Percentiles rank a stretch among this genome's conserved stretches.
Conservation (phyloP, 2,113 vertebrate species). For the Todiramphus saurophagus region DNA sequence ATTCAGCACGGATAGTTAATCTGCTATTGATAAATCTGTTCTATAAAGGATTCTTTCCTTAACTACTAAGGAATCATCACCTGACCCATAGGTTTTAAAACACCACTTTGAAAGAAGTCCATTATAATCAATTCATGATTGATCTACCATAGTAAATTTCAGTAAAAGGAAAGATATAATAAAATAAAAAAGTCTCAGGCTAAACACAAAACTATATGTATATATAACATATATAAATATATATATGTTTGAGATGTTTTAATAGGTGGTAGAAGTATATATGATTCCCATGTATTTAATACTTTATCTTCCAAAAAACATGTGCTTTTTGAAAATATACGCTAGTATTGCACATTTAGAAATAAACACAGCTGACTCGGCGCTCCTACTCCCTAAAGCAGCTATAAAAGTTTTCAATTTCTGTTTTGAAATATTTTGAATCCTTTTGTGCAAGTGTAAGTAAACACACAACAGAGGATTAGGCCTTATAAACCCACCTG, state of each 20-base stretch:
- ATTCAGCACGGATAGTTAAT: neutral
- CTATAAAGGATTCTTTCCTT: neutral
- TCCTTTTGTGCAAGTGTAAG: neutral
- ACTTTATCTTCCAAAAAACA: neutral
- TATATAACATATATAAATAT: neutral
- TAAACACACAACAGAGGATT: neutral
- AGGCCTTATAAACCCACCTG: slow-evolving; percentile 64
- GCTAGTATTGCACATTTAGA: neutral
- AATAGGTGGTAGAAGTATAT: neutral
- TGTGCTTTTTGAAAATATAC: neutral
- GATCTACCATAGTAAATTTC: neutral
- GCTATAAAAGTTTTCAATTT: neutral
- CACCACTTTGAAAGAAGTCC: neutral
- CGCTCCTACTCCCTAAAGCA: neutral
- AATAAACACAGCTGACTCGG: neutral
- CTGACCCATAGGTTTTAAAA: neutral
- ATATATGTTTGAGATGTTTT: neutral
- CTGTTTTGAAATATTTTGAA: neutral
- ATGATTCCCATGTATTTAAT: neutral
- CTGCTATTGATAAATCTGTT: neutral
- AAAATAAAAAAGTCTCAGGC: neutral
- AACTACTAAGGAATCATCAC: neutral
- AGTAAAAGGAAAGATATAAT: neutral
- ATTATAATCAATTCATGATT: neutral
- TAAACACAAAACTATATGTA: neutral